Evolutionary conservation across 1,140 invertebrate genomes (phyloP).

Genomic region (Zaprionus camerounensis): DNA sequence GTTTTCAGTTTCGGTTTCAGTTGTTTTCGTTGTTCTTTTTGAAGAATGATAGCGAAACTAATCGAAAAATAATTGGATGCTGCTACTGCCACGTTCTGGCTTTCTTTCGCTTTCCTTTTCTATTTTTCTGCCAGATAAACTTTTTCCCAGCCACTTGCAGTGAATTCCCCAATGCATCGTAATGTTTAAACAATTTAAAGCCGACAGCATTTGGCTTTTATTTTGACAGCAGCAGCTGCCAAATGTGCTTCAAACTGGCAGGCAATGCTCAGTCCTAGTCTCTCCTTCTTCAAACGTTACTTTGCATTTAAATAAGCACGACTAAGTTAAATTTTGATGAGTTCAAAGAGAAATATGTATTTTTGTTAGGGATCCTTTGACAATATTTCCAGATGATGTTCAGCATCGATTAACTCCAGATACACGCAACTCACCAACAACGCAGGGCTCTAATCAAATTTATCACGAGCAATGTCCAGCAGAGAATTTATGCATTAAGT

Average conservation of each 20-base stretch:
- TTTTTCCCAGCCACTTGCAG: constrained; percentile 60
- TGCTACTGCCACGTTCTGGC: constrained; percentile 58
- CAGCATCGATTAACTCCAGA: constrained; percentile 34
- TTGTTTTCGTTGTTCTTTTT: constrained; percentile 48
- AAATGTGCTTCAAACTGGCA: constrained; percentile 37
- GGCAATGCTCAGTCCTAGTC: neutral
- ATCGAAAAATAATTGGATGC: constrained; percentile 84
- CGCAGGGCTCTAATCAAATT: constrained; percentile 54
- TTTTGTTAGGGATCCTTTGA: neutral
- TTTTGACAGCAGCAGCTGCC: constrained; percentile 70
- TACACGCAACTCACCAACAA: constrained; percentile 37
- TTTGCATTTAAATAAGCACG: constrained; percentile 1
- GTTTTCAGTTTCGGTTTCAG: constrained; percentile 67
- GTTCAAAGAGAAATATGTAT: no score
- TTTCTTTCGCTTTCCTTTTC: constrained; percentile 60
- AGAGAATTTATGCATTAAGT: constrained; percentile 80
- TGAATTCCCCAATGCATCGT: constrained; percentile 83
- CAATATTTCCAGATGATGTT: neutral
- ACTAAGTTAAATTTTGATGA: neutral
- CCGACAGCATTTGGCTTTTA: constrained; percentile 64
- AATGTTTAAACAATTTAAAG: constrained; percentile 82
- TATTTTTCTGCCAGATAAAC: constrained; percentile 55
- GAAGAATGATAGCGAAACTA: constrained; percentile 84
- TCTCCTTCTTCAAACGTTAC: neutral
- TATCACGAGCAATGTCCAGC: constrained; percentile 69